Conservation (phyloP, 2,888 invertebrate genomes). For the Taenaris catops region DNA sequence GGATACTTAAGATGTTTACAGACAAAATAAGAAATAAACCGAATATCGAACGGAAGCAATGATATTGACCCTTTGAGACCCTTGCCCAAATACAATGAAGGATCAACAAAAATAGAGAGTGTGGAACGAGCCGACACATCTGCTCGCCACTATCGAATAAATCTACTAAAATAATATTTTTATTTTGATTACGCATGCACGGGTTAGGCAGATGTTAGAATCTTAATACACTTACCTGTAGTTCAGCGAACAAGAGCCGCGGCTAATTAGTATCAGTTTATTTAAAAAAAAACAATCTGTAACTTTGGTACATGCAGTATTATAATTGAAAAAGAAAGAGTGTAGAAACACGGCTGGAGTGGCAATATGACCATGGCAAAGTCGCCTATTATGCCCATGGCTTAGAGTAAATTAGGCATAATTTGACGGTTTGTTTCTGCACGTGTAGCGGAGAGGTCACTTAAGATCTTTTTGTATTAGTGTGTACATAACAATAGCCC, state of each 20-base stretch:
- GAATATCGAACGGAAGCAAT: constrained; percentile 63
- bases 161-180: constrained; percentile 79
- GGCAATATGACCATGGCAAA: too few relatives aligned
- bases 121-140: constrained; percentile 60
- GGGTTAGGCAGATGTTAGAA: constrained; percentile 72
- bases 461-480: too few relatives aligned
- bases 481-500: too few relatives aligned
- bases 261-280: too few relatives aligned
- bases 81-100: constrained; percentile 61
- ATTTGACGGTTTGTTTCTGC: too few relatives aligned
- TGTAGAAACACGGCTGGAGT: too few relatives aligned
- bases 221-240: constrained; percentile 33
- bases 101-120: constrained; percentile 66
- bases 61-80: constrained; percentile 66
- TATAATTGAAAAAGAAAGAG: too few relatives aligned
- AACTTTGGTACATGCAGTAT: too few relatives aligned
- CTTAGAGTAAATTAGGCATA: too few relatives aligned
- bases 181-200: constrained; percentile 73
- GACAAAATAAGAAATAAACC: constrained; percentile 54
- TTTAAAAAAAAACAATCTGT: too few relatives aligned
- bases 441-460: too few relatives aligned
- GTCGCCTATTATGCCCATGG: too few relatives aligned
- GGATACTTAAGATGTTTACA: constrained; percentile 53
- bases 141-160: constrained; percentile 75
- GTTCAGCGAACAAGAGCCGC: constrained; percentile 17